Conservation (phyloP, 2,113 vertebrate genomes). For the Arvicanthis niloticus region DNA sequence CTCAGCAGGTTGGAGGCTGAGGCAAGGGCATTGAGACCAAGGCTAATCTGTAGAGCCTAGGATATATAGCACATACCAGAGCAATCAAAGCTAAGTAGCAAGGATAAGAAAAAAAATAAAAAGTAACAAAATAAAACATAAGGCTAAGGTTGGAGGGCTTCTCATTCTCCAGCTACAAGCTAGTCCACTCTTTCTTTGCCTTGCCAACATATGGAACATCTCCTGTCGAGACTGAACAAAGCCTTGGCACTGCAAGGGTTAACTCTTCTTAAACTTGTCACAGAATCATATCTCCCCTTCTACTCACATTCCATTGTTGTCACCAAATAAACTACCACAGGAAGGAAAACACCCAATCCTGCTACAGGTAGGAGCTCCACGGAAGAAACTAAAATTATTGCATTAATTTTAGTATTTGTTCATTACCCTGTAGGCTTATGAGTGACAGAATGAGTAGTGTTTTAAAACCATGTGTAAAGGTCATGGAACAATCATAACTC, state of each 20-base stretch:
- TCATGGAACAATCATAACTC: background rate
- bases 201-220: background rate
- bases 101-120: background rate
- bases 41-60: background rate
- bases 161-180: background rate
- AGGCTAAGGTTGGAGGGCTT: background rate
- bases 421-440: background rate
- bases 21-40: background rate
- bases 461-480: slow-evolving; percentile 28
- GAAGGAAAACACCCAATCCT: background rate
- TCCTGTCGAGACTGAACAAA: background rate
- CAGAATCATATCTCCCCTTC: background rate
- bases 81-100: background rate
- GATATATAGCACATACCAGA: too few species aligned
- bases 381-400: background rate
- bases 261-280: background rate
- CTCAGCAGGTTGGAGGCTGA: too few species aligned
- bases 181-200: background rate
- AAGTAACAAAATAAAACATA: background rate
- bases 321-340: background rate
- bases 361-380: background rate
- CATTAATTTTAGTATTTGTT: background rate
- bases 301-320: background rate
- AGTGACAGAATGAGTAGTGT: background rate
- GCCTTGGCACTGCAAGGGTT: background rate